Percentiles rank a stretch among this genome's conserved stretches.
Conservation (phyloP, 1,140 invertebrate genomes). For the Maconellicoccus hirsutus region DNA sequence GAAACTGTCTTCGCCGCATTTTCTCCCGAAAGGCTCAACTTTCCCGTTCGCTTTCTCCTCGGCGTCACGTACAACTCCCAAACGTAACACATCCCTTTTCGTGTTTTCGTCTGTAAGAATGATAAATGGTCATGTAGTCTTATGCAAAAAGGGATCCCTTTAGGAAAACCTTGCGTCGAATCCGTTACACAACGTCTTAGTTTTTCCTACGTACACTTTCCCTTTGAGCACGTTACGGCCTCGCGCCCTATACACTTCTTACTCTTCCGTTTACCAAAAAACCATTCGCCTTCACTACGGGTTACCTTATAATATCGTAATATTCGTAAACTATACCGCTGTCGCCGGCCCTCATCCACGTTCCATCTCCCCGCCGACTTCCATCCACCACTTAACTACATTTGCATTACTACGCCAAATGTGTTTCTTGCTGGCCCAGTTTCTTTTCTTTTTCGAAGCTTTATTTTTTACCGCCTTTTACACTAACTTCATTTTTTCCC, state of each 20-base stretch:
- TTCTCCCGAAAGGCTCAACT: slow-evolving; percentile 13
- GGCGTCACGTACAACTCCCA: slow-evolving; percentile 17
- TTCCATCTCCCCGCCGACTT: too few relatives aligned
- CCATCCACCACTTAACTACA: too few relatives aligned
- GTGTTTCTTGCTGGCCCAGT: not conserved
- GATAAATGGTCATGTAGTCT: slow-evolving; percentile 20
- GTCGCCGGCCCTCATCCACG: too few relatives aligned
- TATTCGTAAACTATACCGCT: not conserved
- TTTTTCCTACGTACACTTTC: too few relatives aligned
- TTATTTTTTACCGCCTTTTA: too few relatives aligned
- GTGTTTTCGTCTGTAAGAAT: slow-evolving; percentile 19
- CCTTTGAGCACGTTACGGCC: too few relatives aligned
- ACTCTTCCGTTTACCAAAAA: too few relatives aligned
- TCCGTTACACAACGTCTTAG: slow-evolving; percentile 16
- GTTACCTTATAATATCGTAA: not conserved
- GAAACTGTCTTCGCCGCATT: slow-evolving; percentile 12
- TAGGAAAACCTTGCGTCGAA: slow-evolving; percentile 9
- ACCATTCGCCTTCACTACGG: not conserved
- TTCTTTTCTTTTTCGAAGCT: not conserved
- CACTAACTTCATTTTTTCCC: too few relatives aligned
- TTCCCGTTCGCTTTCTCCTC: not conserved
- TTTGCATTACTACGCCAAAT: not conserved
- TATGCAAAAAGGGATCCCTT: slow-evolving; percentile 20
- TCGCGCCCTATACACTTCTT: too few relatives aligned
- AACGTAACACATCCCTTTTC: slow-evolving; percentile 20